Evolutionary conservation across 2,888 invertebrate genomes (phyloP), one percentile per base, ranked within the genome.

Genomic region (Argyresthia goedartella): DNA sequence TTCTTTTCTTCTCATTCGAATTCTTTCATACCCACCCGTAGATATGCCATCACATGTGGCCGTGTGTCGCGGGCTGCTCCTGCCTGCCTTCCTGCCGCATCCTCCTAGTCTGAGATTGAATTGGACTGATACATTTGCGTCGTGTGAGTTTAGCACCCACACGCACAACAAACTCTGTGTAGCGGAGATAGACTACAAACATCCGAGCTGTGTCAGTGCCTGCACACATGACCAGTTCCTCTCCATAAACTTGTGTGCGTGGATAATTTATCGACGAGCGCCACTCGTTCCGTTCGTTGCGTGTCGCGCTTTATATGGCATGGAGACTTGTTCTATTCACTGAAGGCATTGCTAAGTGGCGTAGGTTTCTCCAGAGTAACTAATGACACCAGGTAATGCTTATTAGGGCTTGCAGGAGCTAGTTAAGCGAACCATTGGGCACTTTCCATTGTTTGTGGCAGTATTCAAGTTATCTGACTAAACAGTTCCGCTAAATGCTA

Each of bases 291-390:
- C 49, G 49, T 42, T 43, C 41, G 49, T 73, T 76, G 69, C 69
- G 69, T 75, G 73, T 72, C 74, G 71, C 71, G 71, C 80, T 81
- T 77, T 77, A 81, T 76, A 81, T 76, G 47, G 81, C 25, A 25
- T 25, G 44, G 81, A 75, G 72, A 78, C 73, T 75, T 72, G 79
- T 79, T 74, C 78, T 73, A 79, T 78, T 57, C 67, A 66, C 67
- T 72, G 78, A 70, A 81, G 80, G 78, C 73, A 84, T 82, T 73
- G 74, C 76, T 69, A 72, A 56, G 66, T 67, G 66, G 60, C 69
- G 71, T 76, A 75, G 72, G 80, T 82, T 81, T 81, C 81, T 78
- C 79, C 73, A 76, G 73, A 78, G 78, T 79, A 72, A 73, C 73
- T 77, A 80, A 75, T 77, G 42, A 36, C 16, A 8, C 13, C n/a